These are phyloP conservation scores for Neomorphus geoffroyi DNA, from an alignment of 2,797 vertebrate genomes.

Conservation along the genomic window DNA sequence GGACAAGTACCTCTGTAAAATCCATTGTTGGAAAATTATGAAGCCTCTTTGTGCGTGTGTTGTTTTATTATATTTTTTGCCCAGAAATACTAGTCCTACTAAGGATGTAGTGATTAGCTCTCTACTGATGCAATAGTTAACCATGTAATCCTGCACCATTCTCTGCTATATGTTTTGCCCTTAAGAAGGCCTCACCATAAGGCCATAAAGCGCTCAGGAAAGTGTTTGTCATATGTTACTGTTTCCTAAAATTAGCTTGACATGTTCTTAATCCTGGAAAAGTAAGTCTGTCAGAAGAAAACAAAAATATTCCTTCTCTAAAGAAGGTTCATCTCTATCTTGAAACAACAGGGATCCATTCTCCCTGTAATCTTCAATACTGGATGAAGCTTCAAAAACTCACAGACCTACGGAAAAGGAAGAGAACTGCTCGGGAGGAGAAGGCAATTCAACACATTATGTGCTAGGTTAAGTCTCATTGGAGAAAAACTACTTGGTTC, in stretches of 20 bases:
- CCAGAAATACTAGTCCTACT: neutral
- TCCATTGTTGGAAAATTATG: neutral
- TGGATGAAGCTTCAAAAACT: conserved; percentile 45
- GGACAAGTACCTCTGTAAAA: neutral
- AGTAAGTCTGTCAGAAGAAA: conserved; percentile 20
- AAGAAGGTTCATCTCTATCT: conserved; percentile 24
- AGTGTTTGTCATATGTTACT: neutral
- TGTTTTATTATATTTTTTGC: neutral
- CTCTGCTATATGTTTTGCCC: neutral
- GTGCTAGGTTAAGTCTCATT: neutral
- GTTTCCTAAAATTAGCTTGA: conserved; percentile 12
- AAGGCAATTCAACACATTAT: neutral
- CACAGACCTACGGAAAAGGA: conserved; percentile 17
- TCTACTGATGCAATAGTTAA: neutral
- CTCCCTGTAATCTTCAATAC: conserved; percentile 17
- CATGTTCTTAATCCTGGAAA: neutral
- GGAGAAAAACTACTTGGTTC: neutral
- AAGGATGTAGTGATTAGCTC: neutral
- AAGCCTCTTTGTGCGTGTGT: neutral
- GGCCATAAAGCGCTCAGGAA: neutral
- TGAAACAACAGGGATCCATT: neutral
- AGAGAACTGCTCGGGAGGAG: neutral
- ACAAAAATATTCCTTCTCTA: conserved; percentile 5
- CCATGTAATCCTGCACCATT: neutral
- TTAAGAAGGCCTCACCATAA: neutral